Evolutionary conservation across 2,888 invertebrate species (phyloP), one percentile per base, ranked within the genome.

Genomic region (Meandrusa payeni): DNA sequence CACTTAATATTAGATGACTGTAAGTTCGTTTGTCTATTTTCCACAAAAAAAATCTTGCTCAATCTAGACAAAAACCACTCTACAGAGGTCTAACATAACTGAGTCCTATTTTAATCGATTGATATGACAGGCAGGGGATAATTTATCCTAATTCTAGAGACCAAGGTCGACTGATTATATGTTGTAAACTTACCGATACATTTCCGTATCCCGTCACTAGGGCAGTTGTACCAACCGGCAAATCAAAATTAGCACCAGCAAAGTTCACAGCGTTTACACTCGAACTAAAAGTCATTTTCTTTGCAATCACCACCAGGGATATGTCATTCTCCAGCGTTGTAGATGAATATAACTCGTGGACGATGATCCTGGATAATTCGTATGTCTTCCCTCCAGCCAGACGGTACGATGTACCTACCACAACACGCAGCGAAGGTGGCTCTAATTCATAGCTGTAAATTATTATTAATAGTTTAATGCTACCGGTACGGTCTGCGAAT

Each of bases 151-250:
- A n/a, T n/a, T n/a, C n/a, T n/a, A n/a, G n/a, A n/a, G n/a, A n/a
- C n/a, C n/a, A n/a, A n/a, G n/a, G n/a, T n/a, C n/a, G n/a, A n/a
- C n/a, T n/a, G n/a, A n/a, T n/a, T n/a, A n/a, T 5, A 17, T 29
- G 5, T 32, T 11, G 10, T 3, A 10, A 11, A 55, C 67, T 60
- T 40, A 70, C 70, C 19, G 68, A 59, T 32, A 70, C 72, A 2
- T 62, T 59, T 11, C 88, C 88, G 61, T 69, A 88, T 40, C 88
- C 88, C 23, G 87, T 74, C 1, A 88, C 82, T 2, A 83, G 7
- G 3, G 87, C 86, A 51, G 66, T 65, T 5, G 70, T 58, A 1
- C 82, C 83, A 45, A 46, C 57, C 19, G 71, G 57, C 6, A 87
- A 47, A 3, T 47, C 39, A 6, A 66, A 55, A 46, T 57, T 50